Conservation (phyloP, 2,113 vertebrate genomes). For the Caranx melampygus region DNA sequence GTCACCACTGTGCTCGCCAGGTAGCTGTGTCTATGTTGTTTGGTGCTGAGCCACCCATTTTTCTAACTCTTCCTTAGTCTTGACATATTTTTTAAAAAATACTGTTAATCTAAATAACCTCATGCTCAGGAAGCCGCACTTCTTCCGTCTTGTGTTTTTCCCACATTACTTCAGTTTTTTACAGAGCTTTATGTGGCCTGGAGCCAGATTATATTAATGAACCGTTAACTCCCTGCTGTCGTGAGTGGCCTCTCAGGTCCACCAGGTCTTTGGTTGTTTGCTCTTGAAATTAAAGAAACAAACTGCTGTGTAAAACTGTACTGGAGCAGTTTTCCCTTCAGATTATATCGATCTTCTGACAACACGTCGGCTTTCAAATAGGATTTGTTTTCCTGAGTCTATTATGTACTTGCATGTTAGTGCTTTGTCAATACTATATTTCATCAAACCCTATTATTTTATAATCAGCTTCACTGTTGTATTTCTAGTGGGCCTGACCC, state of each 20-base stretch:
- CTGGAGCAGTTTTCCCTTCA: background rate
- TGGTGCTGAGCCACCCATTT: background rate
- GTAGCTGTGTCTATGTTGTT: no score
- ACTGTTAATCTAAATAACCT: background rate
- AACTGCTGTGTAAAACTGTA: background rate
- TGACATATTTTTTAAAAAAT: background rate
- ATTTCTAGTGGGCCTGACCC: no score
- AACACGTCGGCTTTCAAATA: background rate
- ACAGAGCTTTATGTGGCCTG: background rate
- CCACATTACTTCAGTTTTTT: background rate
- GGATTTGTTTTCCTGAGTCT: no score
- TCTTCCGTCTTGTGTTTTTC: background rate
- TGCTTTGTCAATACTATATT: background rate
- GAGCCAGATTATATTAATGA: conserved; percentile 14
- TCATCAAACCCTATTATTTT: background rate
- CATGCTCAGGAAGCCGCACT: background rate
- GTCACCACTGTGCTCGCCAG: background rate
- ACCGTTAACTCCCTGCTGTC: conserved; percentile 5
- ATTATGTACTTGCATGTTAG: background rate
- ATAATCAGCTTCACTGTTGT: no score
- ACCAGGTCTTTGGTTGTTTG: conserved; percentile 1
- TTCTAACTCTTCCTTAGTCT: background rate
- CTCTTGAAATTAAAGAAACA: conserved; percentile 1
- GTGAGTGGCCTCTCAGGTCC: conserved; percentile 22
- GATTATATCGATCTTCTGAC: background rate